phyloP scores from a whole-genome alignment of 2,888 invertebrate genomes.

The Drosophila borborema region DNA sequence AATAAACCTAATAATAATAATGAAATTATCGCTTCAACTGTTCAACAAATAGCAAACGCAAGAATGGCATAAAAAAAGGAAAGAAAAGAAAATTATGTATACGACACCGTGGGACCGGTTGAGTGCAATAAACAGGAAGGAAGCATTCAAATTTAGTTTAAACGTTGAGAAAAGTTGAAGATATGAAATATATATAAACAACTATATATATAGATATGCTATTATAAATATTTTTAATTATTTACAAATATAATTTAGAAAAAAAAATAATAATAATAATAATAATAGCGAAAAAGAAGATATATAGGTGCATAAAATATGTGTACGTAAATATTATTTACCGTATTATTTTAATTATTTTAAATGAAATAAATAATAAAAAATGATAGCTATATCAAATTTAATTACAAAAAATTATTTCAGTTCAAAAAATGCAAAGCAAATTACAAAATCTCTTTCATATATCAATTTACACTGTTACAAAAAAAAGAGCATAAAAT shows the following conservation, averaged over 20 bases:
- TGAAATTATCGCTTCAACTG: slow-evolving; percentile 44
- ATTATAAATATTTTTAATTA: too few species aligned
- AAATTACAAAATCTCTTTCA: slow-evolving; percentile 4
- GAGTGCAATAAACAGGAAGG: slow-evolving; percentile 25
- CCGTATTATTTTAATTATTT: not conserved
- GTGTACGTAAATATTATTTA: too few species aligned
- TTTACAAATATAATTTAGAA: too few species aligned
- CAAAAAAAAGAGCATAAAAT: slow-evolving; percentile 1
- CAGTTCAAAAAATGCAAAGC: not conserved
- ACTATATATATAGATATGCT: not conserved
- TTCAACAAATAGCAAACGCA: slow-evolving; percentile 16
- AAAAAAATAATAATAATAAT: too few species aligned
- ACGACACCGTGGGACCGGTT: slow-evolving; percentile 26
- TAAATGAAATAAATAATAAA: not conserved
- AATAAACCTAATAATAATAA: slow-evolving; percentile 30
- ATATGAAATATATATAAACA: not conserved
- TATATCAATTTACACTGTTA: not conserved
- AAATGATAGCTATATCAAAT: not conserved
- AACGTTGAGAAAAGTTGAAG: not conserved
- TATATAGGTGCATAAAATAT: too few species aligned
- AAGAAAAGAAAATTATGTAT: slow-evolving; percentile 37
- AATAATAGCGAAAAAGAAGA: too few species aligned
- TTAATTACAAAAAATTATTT: not conserved
- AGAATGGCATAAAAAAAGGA: slow-evolving; percentile 35
- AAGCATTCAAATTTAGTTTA: slow-evolving; percentile 8